Conservation (phyloP, 2,888 invertebrate species). For the Lycocerus yunnanus region DNA sequence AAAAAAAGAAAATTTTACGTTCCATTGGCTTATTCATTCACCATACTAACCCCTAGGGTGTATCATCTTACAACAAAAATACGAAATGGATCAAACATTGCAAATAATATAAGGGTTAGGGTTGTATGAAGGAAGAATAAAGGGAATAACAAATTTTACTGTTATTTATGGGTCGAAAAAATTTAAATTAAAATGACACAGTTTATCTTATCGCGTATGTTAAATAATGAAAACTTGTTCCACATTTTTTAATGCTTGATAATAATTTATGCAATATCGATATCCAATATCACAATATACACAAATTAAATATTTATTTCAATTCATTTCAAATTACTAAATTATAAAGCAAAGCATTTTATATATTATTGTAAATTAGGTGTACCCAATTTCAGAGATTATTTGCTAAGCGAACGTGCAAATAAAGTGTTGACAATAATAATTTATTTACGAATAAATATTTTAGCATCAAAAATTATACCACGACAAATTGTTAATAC, state of each 20-base stretch:
- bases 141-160: conserved; percentile 1
- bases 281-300: background rate
- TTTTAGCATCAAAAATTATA: background rate
- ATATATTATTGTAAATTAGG: too few species aligned
- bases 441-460: background rate
- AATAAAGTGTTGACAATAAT: background rate
- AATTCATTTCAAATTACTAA: background rate
- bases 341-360: too few species aligned
- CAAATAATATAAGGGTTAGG: conserved; percentile 8
- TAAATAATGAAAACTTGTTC: background rate
- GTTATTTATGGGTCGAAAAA: background rate
- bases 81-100: conserved; percentile 17
- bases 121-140: conserved; percentile 5
- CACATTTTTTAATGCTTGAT: background rate
- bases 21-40: conserved; percentile 21
- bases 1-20: conserved; percentile 14
- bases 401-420: background rate
- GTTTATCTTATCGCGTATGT: background rate
- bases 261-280: background rate
- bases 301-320: background rate
- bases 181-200: background rate
- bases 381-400: too few species aligned
- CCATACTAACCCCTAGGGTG: conserved; percentile 11
- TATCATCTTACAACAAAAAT: conserved; percentile 18
- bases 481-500: background rate